These are phyloP conservation scores for Ceramica pisi DNA, from an alignment of 2,888 invertebrate species.

Conservation along the genomic window DNA sequence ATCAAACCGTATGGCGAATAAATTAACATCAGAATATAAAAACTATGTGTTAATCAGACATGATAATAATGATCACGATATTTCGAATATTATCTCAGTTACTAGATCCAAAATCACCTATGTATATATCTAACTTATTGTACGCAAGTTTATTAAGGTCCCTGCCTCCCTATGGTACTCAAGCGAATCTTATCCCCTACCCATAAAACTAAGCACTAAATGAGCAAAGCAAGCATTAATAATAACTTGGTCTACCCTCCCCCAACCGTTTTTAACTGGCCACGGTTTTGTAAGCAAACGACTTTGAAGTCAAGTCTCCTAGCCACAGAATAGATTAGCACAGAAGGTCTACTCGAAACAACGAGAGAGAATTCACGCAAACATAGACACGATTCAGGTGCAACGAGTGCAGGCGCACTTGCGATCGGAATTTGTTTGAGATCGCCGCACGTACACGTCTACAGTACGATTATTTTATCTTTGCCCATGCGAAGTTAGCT, in stretches of 20 bases:
- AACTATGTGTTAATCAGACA: too few species aligned
- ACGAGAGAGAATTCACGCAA: not conserved
- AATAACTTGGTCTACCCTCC: slow-evolving; percentile 25
- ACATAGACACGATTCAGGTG: not conserved
- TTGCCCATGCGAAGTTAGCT: too few species aligned
- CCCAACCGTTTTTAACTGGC: slow-evolving; percentile 42
- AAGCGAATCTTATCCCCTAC: not conserved
- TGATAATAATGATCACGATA: too few species aligned
- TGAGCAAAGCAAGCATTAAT: slow-evolving; percentile 17
- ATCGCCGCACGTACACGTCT: not conserved
- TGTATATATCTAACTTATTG: not conserved
- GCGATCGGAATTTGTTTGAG: not conserved
- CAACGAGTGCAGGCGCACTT: slow-evolving; percentile 1
- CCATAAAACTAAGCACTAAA: slow-evolving; percentile 8
- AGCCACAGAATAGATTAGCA: not conserved
- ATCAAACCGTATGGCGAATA: too few species aligned
- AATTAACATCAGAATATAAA: too few species aligned
- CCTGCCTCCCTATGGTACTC: not conserved
- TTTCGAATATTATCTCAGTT: not conserved
- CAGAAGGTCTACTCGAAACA: not conserved
- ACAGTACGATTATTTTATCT: too few species aligned
- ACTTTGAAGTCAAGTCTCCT: slow-evolving; percentile 34
- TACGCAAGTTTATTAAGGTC: not conserved
- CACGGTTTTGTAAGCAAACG: slow-evolving; percentile 46
- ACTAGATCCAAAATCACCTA: too few species aligned